Evolutionary conservation across 2,797 vertebrate species (phyloP), one percentile per base, ranked within the genome.

Genomic region (Pseudochromis fuscus): DNA sequence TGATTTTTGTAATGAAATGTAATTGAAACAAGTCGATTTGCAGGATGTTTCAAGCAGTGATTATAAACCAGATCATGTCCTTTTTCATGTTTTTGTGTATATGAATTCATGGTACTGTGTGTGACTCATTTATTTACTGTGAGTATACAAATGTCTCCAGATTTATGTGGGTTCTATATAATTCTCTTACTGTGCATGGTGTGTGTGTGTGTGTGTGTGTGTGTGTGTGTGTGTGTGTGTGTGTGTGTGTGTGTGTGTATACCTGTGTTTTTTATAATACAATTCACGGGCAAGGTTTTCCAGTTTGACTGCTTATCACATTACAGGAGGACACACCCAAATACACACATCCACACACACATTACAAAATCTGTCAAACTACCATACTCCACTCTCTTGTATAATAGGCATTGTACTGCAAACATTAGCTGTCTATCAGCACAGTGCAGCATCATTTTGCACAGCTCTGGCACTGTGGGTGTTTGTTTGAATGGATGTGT

Each of bases 1-100:
- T 53, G 88, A 87, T 85, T 91, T 86, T 79, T 86, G 79, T 86
- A 75, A 83, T 89, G 75, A 76, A 85, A 84, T 49, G 52, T 82
- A 83, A 88, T 75, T 84, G 81, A 82, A 87, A 89, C 85, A 84
- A 82, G 77, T 75, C 3, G 6, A 64, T 85, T 68, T 59, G 57
- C 66, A 42, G 46, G 57, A 68, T 27, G 59, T 69, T 59, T 79
- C 67, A 42, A 73, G 57, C 46, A 55, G 27, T 66, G 66, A 74
- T 88, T 77, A 73, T 49, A 40, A 74, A 77, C 59, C 70, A 18
- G 52, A 38, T 74, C 13, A 4, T 19, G 25, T 53, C 6, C 7
- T 28, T 63, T 49, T 67, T 28, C 64, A 49, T 72, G 52, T 72
- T 67, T 64, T 42, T 62, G 55, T 52, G 46, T 44, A 9, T 50